Evolutionary conservation across 2,797 vertebrate genomes (phyloP), one percentile per base, ranked within the genome.

Genomic region (Acrocephalus scirpaceus): DNA sequence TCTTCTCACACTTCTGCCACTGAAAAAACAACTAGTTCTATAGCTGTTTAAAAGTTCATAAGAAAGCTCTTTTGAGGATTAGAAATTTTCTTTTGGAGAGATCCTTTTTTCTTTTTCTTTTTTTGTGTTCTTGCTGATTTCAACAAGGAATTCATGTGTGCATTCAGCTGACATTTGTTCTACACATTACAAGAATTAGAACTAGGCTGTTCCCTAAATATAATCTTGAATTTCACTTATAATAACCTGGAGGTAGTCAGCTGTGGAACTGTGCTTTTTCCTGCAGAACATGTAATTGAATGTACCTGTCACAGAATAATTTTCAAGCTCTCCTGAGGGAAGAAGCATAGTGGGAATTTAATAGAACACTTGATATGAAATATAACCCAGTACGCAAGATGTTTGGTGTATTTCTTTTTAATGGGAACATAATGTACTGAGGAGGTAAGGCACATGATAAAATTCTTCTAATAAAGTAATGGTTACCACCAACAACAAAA

Each of bases 201-300:
- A 93, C 86, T 40, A 92, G 70, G n/a, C 58, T 93, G 64, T 82
- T 93, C 73, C 61, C 75, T 91, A 89, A 95, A 93, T 67, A 90
- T 88, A 96, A 88, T 92, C n/a, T 84, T 89, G 73, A 92, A 83
- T 93, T 95, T 96, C 73, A 56, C 71, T 90, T 92, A 40, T n/a
- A 85, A 93, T 92, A 96, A 94, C 81, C 53, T 91, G 83, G 84
- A 95, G 86, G 45, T 51, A 94, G 80, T 95, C 66, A 92, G 29
- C 78, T 65, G 50, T 94, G 70, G 85, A 96, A 88, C 64, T 93
- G 70, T 84, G 78, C 42, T 90, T 95, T 96, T 95, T 87, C 51
- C 84, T 94, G 67, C 47, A 86, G 92, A 94, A 92, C 66, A 42
- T 81, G 64, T 92, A 96, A 92, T 96, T 95, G 90, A 96, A 94